Evolutionary conservation across 2,797 vertebrate species (phyloP).

Genomic region (Melopsittacus undulatus): DNA sequence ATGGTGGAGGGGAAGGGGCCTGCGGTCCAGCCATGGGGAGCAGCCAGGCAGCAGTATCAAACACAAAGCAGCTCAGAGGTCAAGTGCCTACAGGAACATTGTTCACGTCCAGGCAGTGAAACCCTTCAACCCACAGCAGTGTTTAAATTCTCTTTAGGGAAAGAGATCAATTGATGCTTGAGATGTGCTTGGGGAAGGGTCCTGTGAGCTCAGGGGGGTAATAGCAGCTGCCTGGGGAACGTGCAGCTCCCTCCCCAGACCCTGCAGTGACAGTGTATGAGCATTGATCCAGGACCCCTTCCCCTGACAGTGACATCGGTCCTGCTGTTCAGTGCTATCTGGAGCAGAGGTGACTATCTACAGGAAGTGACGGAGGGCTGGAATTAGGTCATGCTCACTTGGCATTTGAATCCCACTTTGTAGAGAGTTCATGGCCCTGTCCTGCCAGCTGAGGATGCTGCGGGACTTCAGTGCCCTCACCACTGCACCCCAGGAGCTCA

Average conservation of each 20-base stretch:
- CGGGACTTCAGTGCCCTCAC: not conserved
- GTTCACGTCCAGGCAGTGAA: not conserved
- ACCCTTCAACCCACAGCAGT: not conserved
- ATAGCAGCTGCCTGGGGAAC: not conserved
- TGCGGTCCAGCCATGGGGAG: rapidly evolving
- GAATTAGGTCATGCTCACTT: not conserved
- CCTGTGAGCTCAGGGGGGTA: not conserved
- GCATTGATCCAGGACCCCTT: not conserved
- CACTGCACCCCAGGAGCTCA: not conserved
- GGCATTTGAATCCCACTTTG: not conserved
- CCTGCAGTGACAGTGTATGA: rapidly evolving
- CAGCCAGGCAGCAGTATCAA: not conserved
- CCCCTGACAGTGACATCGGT: not conserved
- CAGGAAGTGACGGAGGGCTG: not conserved
- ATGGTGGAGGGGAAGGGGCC: not conserved
- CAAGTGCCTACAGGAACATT: not conserved
- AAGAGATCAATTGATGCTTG: not conserved
- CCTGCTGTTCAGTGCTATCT: not conserved
- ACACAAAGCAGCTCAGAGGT: not conserved
- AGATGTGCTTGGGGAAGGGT: not conserved
- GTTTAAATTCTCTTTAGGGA: not conserved
- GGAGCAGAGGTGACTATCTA: not conserved
- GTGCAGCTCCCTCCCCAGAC: not conserved
- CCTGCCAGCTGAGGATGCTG: not conserved
- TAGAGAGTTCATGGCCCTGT: rapidly evolving